Base-by-base conservation (phyloP, 2,113 vertebrate species). In the Micronycteris hirsuta region DNA sequence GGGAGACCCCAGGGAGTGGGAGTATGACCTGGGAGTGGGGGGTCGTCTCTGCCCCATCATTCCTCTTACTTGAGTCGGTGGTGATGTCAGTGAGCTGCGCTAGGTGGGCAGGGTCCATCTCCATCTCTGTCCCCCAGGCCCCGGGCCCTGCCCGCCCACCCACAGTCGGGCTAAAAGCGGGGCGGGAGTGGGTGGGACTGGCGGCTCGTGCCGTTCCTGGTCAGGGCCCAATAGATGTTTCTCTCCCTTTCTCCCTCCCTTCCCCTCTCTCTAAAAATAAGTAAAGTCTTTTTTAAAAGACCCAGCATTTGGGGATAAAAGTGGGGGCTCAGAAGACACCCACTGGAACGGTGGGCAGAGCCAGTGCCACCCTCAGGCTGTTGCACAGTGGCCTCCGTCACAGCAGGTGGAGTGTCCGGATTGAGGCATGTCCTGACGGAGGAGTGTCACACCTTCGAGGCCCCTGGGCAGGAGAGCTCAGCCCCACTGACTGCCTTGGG, bases 31-130 rank as follows among this genome's bases (percentile, higher is more conserved):
- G 54, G 63, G 31, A 16, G 61, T 10, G 2, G 41, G 52, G 28
- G 0, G 0, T 20, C 13, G 0, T 33, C 2, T 33, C 74, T 61
- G 15, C 45, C 22, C 45, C 47, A 0, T 4, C 5, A 2, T 80
- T 8, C 8, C 47, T 49, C 2, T 67, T 7, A 19, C n/a, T 56
- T 58, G 24, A 38, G 19, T 71, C 2, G 0, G 4, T 16, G 65
- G 26, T 11, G 56, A 38, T 3, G 36, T n/a, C 24, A 13, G 26
- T 24, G 65, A 28, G 36, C 45, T 67, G 58, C 15, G 38, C 13
- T 22, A 9, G 22, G 20, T 0, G 22, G 80, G 33, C 1, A 0
- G 28, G 11, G 38, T 20, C 31, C 24, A 3, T 61, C 56, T 5
- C 31, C 17, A 0, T 61, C 41, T 13, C 19, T 9, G 65, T 11